Percentiles rank a stretch among this genome's conserved stretches.
phyloP scores from a whole-genome alignment of 2,888 invertebrate genomes.

The Chalcis sispes region DNA sequence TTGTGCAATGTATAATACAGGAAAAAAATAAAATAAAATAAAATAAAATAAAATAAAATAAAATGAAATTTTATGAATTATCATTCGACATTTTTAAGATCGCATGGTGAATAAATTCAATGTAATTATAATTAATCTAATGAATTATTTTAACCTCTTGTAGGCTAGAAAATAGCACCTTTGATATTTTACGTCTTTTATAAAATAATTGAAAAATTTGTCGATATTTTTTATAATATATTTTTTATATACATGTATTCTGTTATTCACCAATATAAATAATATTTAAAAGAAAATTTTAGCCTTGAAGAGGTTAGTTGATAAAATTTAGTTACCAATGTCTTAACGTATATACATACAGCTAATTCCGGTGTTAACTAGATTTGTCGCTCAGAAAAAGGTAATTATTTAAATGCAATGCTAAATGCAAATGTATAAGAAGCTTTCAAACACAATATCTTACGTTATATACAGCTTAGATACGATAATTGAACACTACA shows the following conservation, averaged over 20 bases:
- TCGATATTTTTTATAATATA: background rate
- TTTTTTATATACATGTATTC: no score
- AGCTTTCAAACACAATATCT: slow-evolving; percentile 7
- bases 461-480: background rate
- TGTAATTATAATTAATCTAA: slow-evolving; percentile 8
- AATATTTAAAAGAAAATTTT: background rate
- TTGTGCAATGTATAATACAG: no score
- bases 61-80: no score
- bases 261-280: no score
- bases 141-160: slow-evolving; percentile 20
- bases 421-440: background rate
- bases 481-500: no score
- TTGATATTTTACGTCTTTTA: background rate
- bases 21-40: no score
- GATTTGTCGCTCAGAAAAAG: slow-evolving; percentile 12
- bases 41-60: no score
- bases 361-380: slow-evolving; percentile 11
- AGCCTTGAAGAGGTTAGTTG: background rate
- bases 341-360: background rate
- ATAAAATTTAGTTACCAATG: background rate
- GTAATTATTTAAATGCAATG: slow-evolving; percentile 17
- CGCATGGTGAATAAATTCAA: background rate
- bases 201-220: background rate
- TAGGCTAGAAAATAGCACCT: slow-evolving; percentile 1
- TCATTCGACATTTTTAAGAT: slow-evolving; percentile 7